Conservation (phyloP, 2,888 invertebrate genomes). For the Ichneumoninae sp. region DNA sequence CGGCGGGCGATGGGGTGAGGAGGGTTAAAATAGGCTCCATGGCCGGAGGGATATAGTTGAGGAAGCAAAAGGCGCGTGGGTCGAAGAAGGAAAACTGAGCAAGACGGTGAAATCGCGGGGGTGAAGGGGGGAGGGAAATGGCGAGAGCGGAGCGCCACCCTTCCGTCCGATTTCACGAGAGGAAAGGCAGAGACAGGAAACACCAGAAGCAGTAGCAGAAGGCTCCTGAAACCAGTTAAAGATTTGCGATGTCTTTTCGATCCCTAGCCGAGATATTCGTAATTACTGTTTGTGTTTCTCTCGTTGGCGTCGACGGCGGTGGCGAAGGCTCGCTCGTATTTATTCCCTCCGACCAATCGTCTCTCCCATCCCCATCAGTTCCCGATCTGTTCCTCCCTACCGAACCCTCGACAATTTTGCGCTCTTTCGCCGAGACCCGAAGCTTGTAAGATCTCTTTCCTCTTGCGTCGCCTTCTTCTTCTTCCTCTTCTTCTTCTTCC, state of each 20-base stretch:
- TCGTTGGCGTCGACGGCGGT: conserved; percentile 72
- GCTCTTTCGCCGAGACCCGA: conserved; percentile 51
- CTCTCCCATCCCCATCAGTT: conserved; percentile 68
- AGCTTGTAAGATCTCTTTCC: conserved; percentile 41
- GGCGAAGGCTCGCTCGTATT: conserved; percentile 73
- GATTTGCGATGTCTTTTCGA: conserved; percentile 84
- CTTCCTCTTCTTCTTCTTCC: conserved; percentile 21
- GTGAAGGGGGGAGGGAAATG: conserved; percentile 2
- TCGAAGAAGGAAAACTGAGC: conserved; percentile 60
- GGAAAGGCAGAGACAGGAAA: conserved; percentile 61
- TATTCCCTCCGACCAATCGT: conserved; percentile 73
- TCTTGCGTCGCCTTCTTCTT: conserved; percentile 19
- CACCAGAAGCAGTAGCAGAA: conserved; percentile 69
- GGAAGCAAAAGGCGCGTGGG: conserved; percentile 56
- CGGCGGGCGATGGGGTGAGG: conserved; percentile 44
- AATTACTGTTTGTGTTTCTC: conserved; percentile 85
- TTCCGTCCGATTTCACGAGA: conserved; percentile 57
- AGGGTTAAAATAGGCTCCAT: conserved; percentile 55
- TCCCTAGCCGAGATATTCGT: conserved; percentile 83
- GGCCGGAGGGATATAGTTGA: conserved; percentile 52
- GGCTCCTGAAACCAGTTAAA: conserved; percentile 83
- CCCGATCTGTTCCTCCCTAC: conserved; percentile 73
- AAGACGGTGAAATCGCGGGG: conserved; percentile 61
- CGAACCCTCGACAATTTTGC: conserved; percentile 56
- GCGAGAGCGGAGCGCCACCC: conserved; percentile 44